Evolutionary conservation across 2,888 invertebrate species (phyloP), one percentile per base, ranked within the genome.

Genomic region (Drosophila longiperda): DNA sequence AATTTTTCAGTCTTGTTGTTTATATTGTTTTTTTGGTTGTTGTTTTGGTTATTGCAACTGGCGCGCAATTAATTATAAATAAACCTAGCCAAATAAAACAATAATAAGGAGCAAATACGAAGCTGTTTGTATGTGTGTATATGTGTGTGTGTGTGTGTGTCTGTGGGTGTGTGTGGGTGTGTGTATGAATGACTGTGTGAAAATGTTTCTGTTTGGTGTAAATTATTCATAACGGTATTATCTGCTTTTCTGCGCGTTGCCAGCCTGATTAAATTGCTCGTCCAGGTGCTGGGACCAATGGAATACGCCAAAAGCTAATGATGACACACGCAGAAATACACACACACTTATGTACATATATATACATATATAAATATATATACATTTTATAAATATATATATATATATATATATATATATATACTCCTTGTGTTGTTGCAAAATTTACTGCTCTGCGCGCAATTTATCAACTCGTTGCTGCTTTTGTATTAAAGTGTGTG

Each of bases 141-240:
- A 20, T 63, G n/a, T 53, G 12, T 64, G 17, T 63, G 23, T 49
- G 26, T 36, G 59, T 40, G 48, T 63, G 40, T 33, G 64, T 38
- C 34, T 55, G 26, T 34, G 15, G 48, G 23, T 48, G 17, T 42
- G 29, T 49, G 36, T 50, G 20, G 29, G 48, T 40, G 29, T 26
- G 29, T 59, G 48, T 36, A 23, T 50, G 59, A 50, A 7, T 55
- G 40, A 26, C 26, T 8, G 61, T 57, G 54, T 77, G 66, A 26
- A 57, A 53, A 53, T 54, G 68, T 40, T 65, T 52, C 59, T 78
- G 73, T 62, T 72, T 61, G 67, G 40, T 73, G 83, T 82, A 75
- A 88, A 90, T 87, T 90, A 90, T 87, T 86, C 89, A 87, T 83
- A 90, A 90, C 75, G 80, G 87, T 66, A 76, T 87, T 90, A 87